Evolutionary conservation across 2,888 invertebrate genomes (phyloP).

Genomic region (Blastobasis lacticolella): DNA sequence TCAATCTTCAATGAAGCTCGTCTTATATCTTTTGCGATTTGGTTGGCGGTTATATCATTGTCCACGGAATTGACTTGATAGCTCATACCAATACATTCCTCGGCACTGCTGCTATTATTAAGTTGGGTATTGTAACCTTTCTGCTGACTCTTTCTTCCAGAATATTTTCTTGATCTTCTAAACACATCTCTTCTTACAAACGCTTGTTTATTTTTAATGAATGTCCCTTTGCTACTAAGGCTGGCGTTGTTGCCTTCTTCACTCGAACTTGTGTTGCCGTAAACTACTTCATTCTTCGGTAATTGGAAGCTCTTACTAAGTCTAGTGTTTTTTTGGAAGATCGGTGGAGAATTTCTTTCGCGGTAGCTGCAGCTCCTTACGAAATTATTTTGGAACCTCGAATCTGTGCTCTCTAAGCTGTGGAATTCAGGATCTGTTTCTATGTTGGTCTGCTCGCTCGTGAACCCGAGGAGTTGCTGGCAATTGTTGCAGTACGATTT

Average conservation of each 20-base stretch:
- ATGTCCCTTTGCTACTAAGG: conserved; percentile 63
- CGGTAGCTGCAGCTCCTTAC: conserved; percentile 68
- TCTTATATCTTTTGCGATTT: conserved; percentile 72
- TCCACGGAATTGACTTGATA: conserved; percentile 73
- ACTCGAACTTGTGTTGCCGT: conserved; percentile 67
- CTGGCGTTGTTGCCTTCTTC: conserved; percentile 64
- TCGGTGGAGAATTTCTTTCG: conserved; percentile 64
- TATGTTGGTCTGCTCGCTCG: conserved; percentile 70
- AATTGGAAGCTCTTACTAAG: conserved; percentile 69
- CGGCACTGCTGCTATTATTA: conserved; percentile 62
- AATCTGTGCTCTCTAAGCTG: conserved; percentile 68
- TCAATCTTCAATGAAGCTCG: conserved; percentile 74
- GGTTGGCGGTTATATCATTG: conserved; percentile 69
- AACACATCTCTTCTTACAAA: conserved; percentile 67
- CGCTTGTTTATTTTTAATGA: conserved; percentile 74
- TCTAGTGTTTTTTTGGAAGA: conserved; percentile 70
- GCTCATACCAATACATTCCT: conserved; percentile 62
- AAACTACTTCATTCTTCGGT: conserved; percentile 59
- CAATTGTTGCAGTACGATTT: conserved; percentile 67
- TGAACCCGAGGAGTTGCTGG: conserved; percentile 65
- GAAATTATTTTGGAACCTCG: conserved; percentile 63
- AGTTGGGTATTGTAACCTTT: conserved; percentile 49
- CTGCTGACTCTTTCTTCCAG: conserved; percentile 59
- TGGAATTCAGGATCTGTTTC: conserved; percentile 71
- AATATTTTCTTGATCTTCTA: conserved; percentile 66